phyloP scores from a whole-genome alignment of 1,140 invertebrate species.

The Caenorhabditis tropicalis region DNA sequence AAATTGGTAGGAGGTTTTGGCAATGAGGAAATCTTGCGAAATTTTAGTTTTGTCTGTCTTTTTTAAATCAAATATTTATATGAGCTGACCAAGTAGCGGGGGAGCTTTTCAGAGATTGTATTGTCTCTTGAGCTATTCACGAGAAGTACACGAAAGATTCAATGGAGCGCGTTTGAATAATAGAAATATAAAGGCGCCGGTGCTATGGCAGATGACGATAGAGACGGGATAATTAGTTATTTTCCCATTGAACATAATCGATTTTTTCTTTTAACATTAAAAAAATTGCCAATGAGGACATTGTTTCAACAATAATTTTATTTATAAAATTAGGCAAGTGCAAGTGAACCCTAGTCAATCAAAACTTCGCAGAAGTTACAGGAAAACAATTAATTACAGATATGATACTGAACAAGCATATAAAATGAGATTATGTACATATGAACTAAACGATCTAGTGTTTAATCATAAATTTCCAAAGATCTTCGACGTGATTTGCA shows the following conservation, averaged over 20 bases:
- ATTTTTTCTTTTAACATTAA: too few relatives aligned
- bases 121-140: neutral
- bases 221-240: too few relatives aligned
- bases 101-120: neutral
- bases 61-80: neutral
- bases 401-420: neutral
- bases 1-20: neutral
- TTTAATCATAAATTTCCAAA: slow-evolving; percentile 49
- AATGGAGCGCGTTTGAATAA: neutral
- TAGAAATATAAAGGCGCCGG: too few relatives aligned
- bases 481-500: slow-evolving; percentile 18
- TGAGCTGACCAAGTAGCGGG: too few relatives aligned
- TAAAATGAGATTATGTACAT: neutral
- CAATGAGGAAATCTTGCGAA: neutral
- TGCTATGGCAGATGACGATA: too few relatives aligned
- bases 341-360: neutral
- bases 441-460: slow-evolving; percentile 1
- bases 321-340: neutral
- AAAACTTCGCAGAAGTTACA: neutral
- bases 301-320: slow-evolving; percentile 11
- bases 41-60: neutral
- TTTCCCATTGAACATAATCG: too few relatives aligned
- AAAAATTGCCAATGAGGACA: neutral
- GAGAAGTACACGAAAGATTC: neutral
- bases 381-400: slow-evolving; percentile 10